Percentiles rank a stretch among this genome's conserved stretches.
These are phyloP conservation scores for Acrossocheilus fasciatus DNA, from an alignment of 2,797 vertebrate species.

Conservation along the genomic window DNA sequence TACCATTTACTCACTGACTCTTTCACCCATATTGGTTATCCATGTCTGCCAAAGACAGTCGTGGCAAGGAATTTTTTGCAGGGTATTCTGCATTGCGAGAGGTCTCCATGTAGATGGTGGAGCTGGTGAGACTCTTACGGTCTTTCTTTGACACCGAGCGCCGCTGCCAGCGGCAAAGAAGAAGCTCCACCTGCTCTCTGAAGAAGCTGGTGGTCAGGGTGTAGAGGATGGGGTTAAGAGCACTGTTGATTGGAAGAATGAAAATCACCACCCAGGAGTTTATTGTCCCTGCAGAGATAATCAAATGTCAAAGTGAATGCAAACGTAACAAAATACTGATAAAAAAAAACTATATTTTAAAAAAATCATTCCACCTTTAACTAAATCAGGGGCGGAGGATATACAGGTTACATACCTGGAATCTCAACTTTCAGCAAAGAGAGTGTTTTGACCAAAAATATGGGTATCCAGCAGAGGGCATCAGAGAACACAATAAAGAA, in stretches of 20 bases:
- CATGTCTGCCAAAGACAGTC: constrained; percentile 62
- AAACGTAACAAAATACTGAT: neutral
- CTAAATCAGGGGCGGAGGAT: neutral
- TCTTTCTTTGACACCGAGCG: constrained; percentile 74
- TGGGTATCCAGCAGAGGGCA: constrained; percentile 91
- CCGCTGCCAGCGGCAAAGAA: constrained; percentile 79
- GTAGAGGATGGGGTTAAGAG: constrained; percentile 85
- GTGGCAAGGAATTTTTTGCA: constrained; percentile 72
- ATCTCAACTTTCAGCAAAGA: constrained; percentile 83
- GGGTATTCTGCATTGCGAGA: constrained; percentile 65
- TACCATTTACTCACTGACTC: neutral
- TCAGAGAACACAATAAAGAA: constrained; percentile 91
- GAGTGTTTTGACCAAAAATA: constrained; percentile 84
- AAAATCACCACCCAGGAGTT: constrained; percentile 85
- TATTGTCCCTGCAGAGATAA: constrained; percentile 73
- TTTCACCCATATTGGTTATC: constrained; percentile 75
- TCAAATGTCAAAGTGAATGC: neutral
- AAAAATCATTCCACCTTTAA: neutral
- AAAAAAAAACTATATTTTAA: neutral
- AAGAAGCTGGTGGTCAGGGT: constrained; percentile 85
- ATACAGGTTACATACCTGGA: constrained; percentile 70
- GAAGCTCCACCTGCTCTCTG: constrained; percentile 84
- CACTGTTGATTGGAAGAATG: constrained; percentile 85
- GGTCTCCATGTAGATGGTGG: constrained; percentile 73
- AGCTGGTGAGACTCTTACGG: constrained; percentile 79